Conservation (phyloP, 2,797 vertebrate genomes). For the Girardinus metallicus region DNA sequence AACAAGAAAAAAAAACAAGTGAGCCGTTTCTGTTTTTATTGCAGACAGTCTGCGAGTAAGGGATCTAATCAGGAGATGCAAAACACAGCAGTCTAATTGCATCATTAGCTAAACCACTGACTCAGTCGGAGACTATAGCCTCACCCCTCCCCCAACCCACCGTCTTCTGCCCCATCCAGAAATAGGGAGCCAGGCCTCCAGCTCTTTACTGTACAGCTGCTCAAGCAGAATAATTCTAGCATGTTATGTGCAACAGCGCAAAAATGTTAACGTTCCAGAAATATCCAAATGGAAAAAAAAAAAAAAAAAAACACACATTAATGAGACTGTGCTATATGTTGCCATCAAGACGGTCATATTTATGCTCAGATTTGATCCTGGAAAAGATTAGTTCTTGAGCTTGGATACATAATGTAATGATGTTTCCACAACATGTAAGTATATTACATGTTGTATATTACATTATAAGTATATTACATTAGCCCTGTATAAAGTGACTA, state of each 20-base stretch:
- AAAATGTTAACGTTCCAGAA: slow-evolving; percentile 80
- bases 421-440: slow-evolving; percentile 37
- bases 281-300: slow-evolving; percentile 66
- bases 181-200: slow-evolving; percentile 78
- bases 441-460: too few relatives aligned
- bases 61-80: slow-evolving; percentile 76
- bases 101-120: slow-evolving; percentile 83
- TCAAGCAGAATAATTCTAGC: slow-evolving; percentile 81
- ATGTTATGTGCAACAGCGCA: slow-evolving; percentile 78
- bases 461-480: too few relatives aligned
- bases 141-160: slow-evolving; percentile 50
- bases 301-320: slow-evolving; percentile 50
- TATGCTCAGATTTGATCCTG: slow-evolving; percentile 1
- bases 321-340: slow-evolving; percentile 39
- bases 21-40: slow-evolving; percentile 37
- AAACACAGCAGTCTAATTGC: slow-evolving; percentile 78
- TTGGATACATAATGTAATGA: slow-evolving; percentile 24
- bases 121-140: slow-evolving; percentile 74
- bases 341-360: slow-evolving; percentile 24
- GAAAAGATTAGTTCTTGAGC: slow-evolving; percentile 11
- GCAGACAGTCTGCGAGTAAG: slow-evolving; percentile 45
- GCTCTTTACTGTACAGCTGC: slow-evolving; percentile 77
- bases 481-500: slow-evolving; percentile 19
- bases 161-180: slow-evolving; percentile 71
- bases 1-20: slow-evolving; percentile 13